phyloP scores from a whole-genome alignment of 2,888 invertebrate genomes.

The Cylloceria caligata region DNA sequence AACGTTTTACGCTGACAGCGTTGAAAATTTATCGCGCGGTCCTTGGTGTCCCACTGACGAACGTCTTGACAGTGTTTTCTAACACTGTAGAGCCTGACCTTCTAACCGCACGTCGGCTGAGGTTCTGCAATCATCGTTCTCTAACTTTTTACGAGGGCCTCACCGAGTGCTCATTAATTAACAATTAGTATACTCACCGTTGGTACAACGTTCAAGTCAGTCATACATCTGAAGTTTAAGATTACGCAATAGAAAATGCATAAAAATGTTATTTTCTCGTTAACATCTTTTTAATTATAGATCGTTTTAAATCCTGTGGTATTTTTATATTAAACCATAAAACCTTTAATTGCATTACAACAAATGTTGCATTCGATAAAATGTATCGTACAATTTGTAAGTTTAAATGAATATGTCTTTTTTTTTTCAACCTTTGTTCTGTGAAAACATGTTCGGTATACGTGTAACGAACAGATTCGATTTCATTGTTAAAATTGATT shows the following conservation, averaged over 20 bases:
- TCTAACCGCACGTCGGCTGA: constrained; percentile 3
- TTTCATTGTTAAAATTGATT: too few species aligned
- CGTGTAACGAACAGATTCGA: too few species aligned
- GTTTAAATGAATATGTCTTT: background rate
- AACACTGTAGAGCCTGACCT: constrained; percentile 20
- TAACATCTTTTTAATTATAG: background rate
- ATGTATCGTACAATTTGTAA: too few species aligned
- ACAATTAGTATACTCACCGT: constrained; percentile 28
- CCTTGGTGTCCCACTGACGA: constrained; percentile 14
- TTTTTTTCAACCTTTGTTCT: background rate
- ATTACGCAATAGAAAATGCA: background rate
- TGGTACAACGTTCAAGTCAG: background rate
- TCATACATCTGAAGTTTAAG: background rate
- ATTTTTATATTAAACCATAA: too few species aligned
- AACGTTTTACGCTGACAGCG: constrained; percentile 66
- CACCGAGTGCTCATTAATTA: constrained; percentile 27
- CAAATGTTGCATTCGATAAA: too few species aligned
- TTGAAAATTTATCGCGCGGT: constrained; percentile 63
- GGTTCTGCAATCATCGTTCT: constrained; percentile 13
- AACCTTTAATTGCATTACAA: too few species aligned
- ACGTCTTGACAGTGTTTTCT: constrained; percentile 32
- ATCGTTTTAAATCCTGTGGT: background rate
- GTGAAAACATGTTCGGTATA: too few species aligned
- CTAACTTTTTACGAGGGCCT: background rate
- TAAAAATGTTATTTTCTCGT: background rate